Percentiles rank a stretch among this genome's conserved stretches.
Evolutionary conservation across 2,113 vertebrate genomes (phyloP).

Genomic region (Xiphophorus maculatus): DNA sequence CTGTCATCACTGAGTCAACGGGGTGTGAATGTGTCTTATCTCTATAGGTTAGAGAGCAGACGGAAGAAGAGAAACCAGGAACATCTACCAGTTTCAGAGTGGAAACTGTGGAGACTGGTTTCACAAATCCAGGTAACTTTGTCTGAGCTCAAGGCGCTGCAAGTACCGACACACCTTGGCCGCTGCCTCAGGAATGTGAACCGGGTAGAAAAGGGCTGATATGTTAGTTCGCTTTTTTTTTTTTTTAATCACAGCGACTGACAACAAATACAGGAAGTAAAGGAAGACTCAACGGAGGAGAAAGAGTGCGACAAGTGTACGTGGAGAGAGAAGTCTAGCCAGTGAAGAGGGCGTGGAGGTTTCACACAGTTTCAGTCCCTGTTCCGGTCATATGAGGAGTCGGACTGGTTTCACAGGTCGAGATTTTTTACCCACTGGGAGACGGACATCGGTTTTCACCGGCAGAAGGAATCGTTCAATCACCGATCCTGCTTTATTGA

Average conservation of each 20-base stretch:
- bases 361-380: slow-evolving; percentile 41
- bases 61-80: background rate
- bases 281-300: background rate
- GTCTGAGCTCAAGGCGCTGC: slow-evolving; percentile 25
- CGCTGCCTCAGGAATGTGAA: slow-evolving; percentile 46
- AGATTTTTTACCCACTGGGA: background rate
- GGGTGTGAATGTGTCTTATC: slow-evolving; percentile 34
- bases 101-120: too few species aligned
- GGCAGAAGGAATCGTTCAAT: background rate
- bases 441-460: background rate
- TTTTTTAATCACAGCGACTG: background rate
- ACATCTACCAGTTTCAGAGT: background rate
- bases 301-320: background rate
- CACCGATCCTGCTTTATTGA: background rate
- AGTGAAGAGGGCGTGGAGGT: slow-evolving; percentile 52
- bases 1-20: background rate
- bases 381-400: background rate
- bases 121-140: background rate
- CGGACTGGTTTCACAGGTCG: too few species aligned
- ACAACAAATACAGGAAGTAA: background rate
- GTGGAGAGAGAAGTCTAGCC: background rate
- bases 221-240: background rate
- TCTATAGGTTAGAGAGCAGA: slow-evolving; percentile 22
- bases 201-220: background rate
- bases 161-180: slow-evolving; percentile 44